A percentile compares a stretch with the other conserved stretches of the same genome.
These are phyloP conservation scores for Zaprionus capensis DNA, from an alignment of 1,140 invertebrate species.

Conservation along the genomic window DNA sequence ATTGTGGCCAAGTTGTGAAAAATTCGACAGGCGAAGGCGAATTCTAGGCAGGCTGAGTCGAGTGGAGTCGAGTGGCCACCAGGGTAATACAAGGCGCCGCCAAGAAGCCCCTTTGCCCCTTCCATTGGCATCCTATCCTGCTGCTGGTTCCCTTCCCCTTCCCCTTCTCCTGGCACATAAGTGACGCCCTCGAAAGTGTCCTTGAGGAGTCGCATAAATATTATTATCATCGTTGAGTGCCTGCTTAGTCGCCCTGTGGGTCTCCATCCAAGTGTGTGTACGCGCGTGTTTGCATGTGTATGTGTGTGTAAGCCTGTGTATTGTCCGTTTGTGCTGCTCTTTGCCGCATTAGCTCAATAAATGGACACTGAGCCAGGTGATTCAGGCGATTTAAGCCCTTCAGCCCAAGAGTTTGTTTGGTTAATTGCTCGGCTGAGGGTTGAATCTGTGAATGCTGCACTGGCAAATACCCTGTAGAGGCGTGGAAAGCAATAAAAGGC, in stretches of 20 bases:
- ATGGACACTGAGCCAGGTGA: constrained; percentile 1
- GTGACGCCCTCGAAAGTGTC: constrained; percentile 61
- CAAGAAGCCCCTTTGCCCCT: neutral
- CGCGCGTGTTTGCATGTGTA: neutral
- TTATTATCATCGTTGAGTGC: constrained; percentile 74
- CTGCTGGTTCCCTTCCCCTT: too few relatives aligned
- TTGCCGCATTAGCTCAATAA: constrained; percentile 25
- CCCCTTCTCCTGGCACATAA: constrained; percentile 22
- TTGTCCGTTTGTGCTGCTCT: constrained; percentile 31
- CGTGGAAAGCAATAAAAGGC: neutral
- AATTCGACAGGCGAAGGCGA: constrained; percentile 21
- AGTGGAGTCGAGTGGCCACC: constrained; percentile 66
- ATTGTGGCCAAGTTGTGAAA: constrained; percentile 79
- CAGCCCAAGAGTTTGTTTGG: neutral
- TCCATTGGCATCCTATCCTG: constrained; percentile 18
- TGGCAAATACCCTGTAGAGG: neutral
- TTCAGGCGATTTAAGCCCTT: neutral
- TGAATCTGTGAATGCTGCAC: neutral
- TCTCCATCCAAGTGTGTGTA: neutral
- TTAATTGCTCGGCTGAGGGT: constrained; percentile 1
- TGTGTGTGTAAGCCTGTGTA: constrained; percentile 1
- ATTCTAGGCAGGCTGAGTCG: neutral
- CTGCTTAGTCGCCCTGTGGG: constrained; percentile 26
- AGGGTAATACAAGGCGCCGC: constrained; percentile 63
- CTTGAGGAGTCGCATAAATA: constrained; percentile 80